Conservation (phyloP, 2,888 invertebrate species). For the Drosophila subquinaria region DNA sequence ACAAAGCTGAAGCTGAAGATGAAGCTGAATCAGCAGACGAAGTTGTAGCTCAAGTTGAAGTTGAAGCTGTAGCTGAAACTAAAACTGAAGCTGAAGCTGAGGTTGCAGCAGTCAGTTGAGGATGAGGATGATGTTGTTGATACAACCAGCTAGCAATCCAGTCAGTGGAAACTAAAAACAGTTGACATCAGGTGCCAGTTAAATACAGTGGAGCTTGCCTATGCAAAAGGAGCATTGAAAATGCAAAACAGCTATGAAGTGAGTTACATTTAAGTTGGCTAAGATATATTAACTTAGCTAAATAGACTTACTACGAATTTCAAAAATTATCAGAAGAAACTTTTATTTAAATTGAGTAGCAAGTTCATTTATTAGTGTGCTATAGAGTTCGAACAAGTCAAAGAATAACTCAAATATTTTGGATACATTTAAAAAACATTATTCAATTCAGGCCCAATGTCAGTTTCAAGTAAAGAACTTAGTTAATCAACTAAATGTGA, state of each 20-base stretch:
- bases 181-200: conserved; percentile 59
- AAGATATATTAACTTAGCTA: no score
- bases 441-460: no score
- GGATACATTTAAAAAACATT: no score
- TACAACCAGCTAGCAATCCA: conserved; percentile 10
- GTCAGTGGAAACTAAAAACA: conserved; percentile 21
- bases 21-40: conserved; percentile 8
- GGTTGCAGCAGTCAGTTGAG: conserved; percentile 19
- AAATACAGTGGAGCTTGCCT: conserved; percentile 30
- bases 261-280: no score
- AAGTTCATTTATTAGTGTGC: no score
- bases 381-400: no score
- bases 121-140: conserved; percentile 47
- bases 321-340: no score
- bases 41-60: conserved; percentile 8
- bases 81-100: background rate
- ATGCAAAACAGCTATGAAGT: background rate
- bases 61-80: conserved; percentile 1
- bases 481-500: no score
- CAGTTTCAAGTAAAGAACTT: no score
- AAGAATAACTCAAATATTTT: background rate
- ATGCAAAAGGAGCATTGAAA: background rate
- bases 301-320: no score
- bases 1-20: conserved; percentile 10
- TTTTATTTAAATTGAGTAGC: no score